A percentile compares a stretch with the other conserved stretches of the same genome.
These are phyloP conservation scores for Erithacus rubecula DNA, from an alignment of 2,797 vertebrate genomes.

Conservation along the genomic window DNA sequence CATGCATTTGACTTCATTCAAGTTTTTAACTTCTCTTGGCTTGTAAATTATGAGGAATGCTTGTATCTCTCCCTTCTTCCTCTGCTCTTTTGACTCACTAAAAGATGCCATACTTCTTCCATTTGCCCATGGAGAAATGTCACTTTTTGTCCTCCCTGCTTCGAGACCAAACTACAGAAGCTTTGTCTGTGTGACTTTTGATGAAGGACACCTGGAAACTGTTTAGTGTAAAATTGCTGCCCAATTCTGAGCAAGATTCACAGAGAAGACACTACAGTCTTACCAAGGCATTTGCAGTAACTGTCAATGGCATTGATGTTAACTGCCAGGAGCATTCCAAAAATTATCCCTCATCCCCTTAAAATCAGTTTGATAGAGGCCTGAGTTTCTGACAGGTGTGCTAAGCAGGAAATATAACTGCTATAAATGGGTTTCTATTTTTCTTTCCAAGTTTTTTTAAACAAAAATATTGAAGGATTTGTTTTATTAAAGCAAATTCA, in stretches of 20 bases:
- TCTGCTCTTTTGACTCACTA: neutral
- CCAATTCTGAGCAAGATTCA: neutral
- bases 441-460: neutral
- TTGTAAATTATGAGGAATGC: neutral
- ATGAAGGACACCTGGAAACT: neutral
- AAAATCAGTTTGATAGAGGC: neutral
- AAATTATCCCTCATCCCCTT: neutral
- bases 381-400: neutral
- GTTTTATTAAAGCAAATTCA: neutral
- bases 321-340: neutral
- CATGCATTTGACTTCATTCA: neutral
- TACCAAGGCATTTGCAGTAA: neutral
- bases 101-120: neutral
- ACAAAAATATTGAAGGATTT: neutral
- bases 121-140: neutral
- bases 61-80: neutral
- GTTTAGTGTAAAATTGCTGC: neutral
- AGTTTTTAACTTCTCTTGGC: neutral
- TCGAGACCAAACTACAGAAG: neutral
- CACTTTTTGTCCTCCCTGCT: neutral
- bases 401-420: neutral
- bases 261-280: neutral
- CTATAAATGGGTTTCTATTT: neutral
- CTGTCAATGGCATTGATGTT: neutral
- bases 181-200: neutral